phyloP scores from a whole-genome alignment of 2,797 vertebrate genomes.

The Alcedo quadribrachys region DNA sequence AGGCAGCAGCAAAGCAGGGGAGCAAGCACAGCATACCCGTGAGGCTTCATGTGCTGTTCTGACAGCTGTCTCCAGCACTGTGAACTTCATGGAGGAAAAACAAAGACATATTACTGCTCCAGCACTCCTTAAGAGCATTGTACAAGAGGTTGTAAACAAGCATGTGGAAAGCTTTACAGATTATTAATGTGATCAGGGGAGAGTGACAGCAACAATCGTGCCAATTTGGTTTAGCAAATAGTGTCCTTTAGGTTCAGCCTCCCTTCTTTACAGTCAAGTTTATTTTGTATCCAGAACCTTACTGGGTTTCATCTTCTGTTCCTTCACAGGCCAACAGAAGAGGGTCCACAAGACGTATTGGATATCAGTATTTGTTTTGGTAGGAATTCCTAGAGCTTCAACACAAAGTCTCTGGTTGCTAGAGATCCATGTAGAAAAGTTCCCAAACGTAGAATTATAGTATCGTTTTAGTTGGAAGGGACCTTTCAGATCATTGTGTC shows the following conservation, averaged over 20 bases:
- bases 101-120: neutral
- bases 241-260: neutral
- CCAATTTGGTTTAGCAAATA: neutral
- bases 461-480: too few relatives aligned
- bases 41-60: neutral
- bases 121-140: neutral
- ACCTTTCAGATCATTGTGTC: too few relatives aligned
- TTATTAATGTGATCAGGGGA: neutral
- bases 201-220: neutral
- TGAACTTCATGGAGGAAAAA: neutral
- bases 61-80: neutral
- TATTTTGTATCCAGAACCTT: neutral
- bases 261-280: neutral
- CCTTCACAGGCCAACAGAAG: neutral
- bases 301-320: neutral
- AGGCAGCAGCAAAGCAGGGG: neutral
- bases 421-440: too few relatives aligned
- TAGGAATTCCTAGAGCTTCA: neutral
- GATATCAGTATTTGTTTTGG: neutral
- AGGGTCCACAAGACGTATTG: accelerated
- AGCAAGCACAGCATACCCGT: neutral
- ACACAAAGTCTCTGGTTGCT: neutral
- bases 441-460: too few relatives aligned
- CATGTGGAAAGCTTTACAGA: neutral
- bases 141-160: neutral